A percentile compares a stretch with the other conserved stretches of the same genome.
Conservation (phyloP, 2,797 vertebrate genomes). For the Eutrigla gurnardus region DNA sequence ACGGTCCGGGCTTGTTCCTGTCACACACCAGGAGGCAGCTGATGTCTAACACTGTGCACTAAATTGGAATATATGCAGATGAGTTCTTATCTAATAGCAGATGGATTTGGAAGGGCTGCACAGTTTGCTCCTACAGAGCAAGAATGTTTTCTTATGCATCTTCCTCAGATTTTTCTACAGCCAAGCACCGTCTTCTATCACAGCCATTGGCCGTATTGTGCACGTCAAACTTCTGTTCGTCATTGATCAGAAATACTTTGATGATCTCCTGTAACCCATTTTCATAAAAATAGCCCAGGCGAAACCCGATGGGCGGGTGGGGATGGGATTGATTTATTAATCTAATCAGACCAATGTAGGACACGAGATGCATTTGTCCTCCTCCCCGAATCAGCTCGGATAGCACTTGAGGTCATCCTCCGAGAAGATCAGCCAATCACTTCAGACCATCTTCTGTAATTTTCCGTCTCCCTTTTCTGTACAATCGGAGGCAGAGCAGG, state of each 20-base stretch:
- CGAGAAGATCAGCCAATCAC: slow-evolving; percentile 75
- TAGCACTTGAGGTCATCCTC: slow-evolving; percentile 80
- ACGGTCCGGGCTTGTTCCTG: slow-evolving; percentile 65
- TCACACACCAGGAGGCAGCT: slow-evolving; percentile 72
- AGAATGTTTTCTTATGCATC: not conserved
- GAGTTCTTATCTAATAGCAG: slow-evolving; percentile 45
- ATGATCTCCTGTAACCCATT: slow-evolving; percentile 77
- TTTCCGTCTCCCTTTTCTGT: slow-evolving; percentile 76
- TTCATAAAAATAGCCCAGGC: slow-evolving; percentile 79
- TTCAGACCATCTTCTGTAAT: slow-evolving; percentile 77
- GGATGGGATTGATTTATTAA: slow-evolving; percentile 84
- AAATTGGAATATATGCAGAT: slow-evolving; percentile 77
- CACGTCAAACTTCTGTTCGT: slow-evolving; percentile 44
- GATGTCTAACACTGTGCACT: slow-evolving; percentile 67
- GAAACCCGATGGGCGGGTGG: slow-evolving; percentile 68
- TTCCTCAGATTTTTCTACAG: not conserved
- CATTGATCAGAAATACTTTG: slow-evolving; percentile 70
- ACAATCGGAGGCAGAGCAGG: slow-evolving; percentile 78
- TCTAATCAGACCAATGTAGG: slow-evolving; percentile 81
- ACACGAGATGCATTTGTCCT: slow-evolving; percentile 77
- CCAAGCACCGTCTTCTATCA: not conserved
- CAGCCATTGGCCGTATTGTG: slow-evolving; percentile 26
- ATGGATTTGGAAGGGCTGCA: slow-evolving; percentile 32
- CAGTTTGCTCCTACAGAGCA: slow-evolving; percentile 34
- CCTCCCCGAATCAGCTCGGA: slow-evolving; percentile 69